These are phyloP conservation scores for Oncorhynchus tshawytscha DNA, from an alignment of 2,113 vertebrate genomes.

Conservation along the genomic window DNA sequence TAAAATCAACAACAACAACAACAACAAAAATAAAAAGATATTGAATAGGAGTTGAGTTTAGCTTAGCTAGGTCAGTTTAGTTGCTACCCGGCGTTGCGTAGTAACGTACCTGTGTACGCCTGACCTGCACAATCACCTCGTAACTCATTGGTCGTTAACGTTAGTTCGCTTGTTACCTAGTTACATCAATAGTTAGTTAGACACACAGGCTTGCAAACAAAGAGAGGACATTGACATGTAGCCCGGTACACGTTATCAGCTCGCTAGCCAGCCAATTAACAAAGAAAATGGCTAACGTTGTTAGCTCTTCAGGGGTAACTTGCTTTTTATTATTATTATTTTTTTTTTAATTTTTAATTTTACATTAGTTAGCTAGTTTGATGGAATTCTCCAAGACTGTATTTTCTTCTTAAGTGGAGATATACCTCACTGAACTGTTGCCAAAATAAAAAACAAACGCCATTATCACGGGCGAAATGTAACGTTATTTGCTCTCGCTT, in stretches of 20 bases:
- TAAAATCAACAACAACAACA: too few relatives aligned
- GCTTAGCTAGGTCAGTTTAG: background rate
- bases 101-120: background rate
- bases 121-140: background rate
- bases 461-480: slow-evolving; percentile 43
- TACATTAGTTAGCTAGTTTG: background rate
- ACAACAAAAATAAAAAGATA: too few relatives aligned
- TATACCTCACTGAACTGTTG: background rate
- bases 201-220: background rate
- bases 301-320: background rate
- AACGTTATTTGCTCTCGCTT: background rate
- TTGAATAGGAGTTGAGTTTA: background rate
- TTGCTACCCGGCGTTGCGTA: background rate
- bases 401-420: slow-evolving; percentile 16
- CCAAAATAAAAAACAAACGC: slow-evolving; percentile 44
- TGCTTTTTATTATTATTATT: too few relatives aligned
- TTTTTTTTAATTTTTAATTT: too few relatives aligned
- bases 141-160: too few relatives aligned
- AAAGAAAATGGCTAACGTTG: background rate
- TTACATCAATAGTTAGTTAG: background rate
- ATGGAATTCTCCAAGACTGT: background rate
- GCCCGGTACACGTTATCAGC: background rate
- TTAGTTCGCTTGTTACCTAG: background rate
- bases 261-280: background rate
- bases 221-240: background rate